Percentiles rank a stretch among this genome's conserved stretches.
These are phyloP conservation scores for Gambusia affinis DNA, from an alignment of 2,113 vertebrate species.

Conservation along the genomic window DNA sequence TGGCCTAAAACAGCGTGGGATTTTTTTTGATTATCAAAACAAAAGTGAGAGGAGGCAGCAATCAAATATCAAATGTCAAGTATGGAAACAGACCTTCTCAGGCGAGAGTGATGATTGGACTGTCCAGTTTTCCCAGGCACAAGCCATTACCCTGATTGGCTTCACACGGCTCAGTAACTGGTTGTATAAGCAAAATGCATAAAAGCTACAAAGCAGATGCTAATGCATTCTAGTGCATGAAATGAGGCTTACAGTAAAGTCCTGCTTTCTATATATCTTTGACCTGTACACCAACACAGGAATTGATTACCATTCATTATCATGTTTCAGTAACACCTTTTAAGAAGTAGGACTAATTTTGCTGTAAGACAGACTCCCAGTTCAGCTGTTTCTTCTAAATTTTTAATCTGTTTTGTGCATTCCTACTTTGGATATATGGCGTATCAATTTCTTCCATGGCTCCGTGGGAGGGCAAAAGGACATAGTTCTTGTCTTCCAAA, in stretches of 20 bases:
- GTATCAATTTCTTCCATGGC: background rate
- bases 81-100: constrained; percentile 44
- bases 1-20: constrained; percentile 31
- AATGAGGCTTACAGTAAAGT: constrained; percentile 46
- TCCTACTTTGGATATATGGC: background rate
- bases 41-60: constrained; percentile 50
- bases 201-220: constrained; percentile 52
- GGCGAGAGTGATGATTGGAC: constrained; percentile 53
- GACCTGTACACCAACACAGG: constrained; percentile 15
- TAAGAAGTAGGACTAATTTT: background rate
- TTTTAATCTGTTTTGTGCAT: background rate
- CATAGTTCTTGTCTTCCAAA: background rate
- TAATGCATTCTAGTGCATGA: constrained; percentile 62
- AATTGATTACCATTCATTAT: constrained; percentile 9
- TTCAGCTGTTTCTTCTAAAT: background rate
- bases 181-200: constrained; percentile 72
- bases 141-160: constrained; percentile 68
- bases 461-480: background rate
- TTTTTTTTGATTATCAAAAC: constrained; percentile 56
- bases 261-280: constrained; percentile 16
- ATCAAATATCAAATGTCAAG: constrained; percentile 59
- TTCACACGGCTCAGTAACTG: constrained; percentile 54
- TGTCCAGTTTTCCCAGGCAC: constrained; percentile 41
- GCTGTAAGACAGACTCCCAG: background rate
- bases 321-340: background rate